Conservation (phyloP, 2,888 invertebrate species). For the Melangyna quadrimaculata region DNA sequence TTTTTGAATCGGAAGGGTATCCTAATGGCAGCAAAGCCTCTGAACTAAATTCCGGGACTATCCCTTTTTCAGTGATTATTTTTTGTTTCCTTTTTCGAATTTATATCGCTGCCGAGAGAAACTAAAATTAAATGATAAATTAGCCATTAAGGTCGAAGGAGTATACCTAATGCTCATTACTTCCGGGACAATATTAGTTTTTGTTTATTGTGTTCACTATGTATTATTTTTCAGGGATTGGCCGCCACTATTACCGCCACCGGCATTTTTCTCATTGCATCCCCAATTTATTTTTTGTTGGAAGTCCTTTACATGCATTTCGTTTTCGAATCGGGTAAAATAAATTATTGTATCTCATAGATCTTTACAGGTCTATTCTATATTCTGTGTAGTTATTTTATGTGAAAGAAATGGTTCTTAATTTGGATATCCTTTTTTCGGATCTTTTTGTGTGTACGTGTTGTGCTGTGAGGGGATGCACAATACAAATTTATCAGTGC, state of each 20-base stretch:
- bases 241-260: not conserved
- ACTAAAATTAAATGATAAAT: constrained; percentile 62
- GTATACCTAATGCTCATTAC: constrained; percentile 67
- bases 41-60: constrained; percentile 40
- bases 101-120: not conserved
- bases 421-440: constrained; percentile 45
- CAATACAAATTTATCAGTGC: constrained; percentile 13
- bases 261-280: constrained; percentile 23
- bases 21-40: constrained; percentile 2
- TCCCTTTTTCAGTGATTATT: not conserved
- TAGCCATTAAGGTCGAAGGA: constrained; percentile 51
- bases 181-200: constrained; percentile 70
- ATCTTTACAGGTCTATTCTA: not conserved
- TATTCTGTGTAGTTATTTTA: constrained; percentile 7
- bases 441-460: constrained; percentile 1
- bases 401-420: constrained; percentile 31
- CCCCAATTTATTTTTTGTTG: not conserved
- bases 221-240: constrained; percentile 31
- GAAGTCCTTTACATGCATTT: constrained; percentile 23
- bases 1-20: constrained; percentile 6
- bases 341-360: constrained; percentile 21
- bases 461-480: constrained; percentile 47
- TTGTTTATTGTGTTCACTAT: constrained; percentile 34
- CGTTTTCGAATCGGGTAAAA: not conserved
- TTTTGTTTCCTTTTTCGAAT: not conserved